phyloP scores from a whole-genome alignment of 2,113 vertebrate species.

The Colistium nudipinnis region DNA sequence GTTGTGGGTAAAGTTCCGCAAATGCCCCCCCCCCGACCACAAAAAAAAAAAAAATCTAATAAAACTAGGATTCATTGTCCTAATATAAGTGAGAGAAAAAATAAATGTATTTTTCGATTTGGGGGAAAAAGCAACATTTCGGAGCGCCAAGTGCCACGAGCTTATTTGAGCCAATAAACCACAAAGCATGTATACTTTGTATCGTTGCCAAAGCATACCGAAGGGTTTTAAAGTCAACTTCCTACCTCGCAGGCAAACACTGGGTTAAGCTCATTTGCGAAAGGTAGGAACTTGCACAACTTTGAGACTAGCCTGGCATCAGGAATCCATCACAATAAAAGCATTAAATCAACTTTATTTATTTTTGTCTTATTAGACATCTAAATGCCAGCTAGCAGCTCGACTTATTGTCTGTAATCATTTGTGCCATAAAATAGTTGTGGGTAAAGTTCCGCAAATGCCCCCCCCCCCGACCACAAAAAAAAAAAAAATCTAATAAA shows the following conservation, averaged over 20 bases:
- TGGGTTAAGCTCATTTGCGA: slow-evolving; percentile 14
- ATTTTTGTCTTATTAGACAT: background rate
- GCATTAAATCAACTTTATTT: slow-evolving; percentile 7
- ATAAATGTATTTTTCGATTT: background rate
- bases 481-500: background rate
- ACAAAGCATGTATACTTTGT: slow-evolving; percentile 3
- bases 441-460: background rate
- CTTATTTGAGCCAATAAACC: slow-evolving; percentile 20
- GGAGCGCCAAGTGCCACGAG: background rate
- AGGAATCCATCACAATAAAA: slow-evolving; percentile 12
- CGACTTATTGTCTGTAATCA: too few relatives aligned
- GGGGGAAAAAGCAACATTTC: background rate
- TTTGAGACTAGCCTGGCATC: background rate
- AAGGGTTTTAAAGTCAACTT: slow-evolving; percentile 24
- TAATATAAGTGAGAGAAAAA: too few relatives aligned
- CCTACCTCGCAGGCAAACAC: slow-evolving; percentile 14
- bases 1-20: background rate
- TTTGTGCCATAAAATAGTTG: background rate
- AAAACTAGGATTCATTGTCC: background rate
- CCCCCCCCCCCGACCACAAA: too few relatives aligned
- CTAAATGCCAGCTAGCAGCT: background rate
- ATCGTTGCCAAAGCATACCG: background rate
- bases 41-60: background rate
- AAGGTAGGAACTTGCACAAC: slow-evolving; percentile 12
- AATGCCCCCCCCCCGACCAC: background rate